Conservation (phyloP, 2,113 vertebrate species). For the Dasypus novemcinctus region DNA sequence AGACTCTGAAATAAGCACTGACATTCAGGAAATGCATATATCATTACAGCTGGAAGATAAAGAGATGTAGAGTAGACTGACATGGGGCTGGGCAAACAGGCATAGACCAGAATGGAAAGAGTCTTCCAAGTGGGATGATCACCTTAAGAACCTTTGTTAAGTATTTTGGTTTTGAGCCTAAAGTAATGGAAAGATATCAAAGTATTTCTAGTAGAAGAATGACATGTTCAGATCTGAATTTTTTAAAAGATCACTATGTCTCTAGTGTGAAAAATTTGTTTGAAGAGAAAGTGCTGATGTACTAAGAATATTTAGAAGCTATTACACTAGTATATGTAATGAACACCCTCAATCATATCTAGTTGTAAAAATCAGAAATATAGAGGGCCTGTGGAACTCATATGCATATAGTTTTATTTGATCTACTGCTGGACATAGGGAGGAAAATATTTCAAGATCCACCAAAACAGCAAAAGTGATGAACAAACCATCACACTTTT, state of each 20-base stretch:
- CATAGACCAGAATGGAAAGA: neutral
- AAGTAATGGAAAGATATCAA: neutral
- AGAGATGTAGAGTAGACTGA: neutral
- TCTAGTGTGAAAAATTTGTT: neutral
- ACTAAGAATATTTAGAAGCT: neutral
- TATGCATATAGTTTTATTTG: accelerated
- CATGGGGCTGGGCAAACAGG: neutral
- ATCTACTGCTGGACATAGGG: neutral
- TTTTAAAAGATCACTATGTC: neutral
- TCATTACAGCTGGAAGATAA: neutral
- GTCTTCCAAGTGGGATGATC: accelerated
- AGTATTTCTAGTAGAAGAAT: neutral
- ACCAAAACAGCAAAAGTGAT: neutral
- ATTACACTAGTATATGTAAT: neutral
- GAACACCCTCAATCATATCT: neutral
- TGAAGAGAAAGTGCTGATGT: neutral
- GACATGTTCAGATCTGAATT: neutral
- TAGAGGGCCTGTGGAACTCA: neutral
- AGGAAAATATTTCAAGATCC: neutral
- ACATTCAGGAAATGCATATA: neutral
- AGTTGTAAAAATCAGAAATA: neutral
- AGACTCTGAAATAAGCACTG: neutral
- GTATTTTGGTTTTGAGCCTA: neutral
- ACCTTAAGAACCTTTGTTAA: neutral
- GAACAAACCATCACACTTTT: neutral